phyloP scores from a whole-genome alignment of 2,113 vertebrate species.

The Argyrosomus japonicus region DNA sequence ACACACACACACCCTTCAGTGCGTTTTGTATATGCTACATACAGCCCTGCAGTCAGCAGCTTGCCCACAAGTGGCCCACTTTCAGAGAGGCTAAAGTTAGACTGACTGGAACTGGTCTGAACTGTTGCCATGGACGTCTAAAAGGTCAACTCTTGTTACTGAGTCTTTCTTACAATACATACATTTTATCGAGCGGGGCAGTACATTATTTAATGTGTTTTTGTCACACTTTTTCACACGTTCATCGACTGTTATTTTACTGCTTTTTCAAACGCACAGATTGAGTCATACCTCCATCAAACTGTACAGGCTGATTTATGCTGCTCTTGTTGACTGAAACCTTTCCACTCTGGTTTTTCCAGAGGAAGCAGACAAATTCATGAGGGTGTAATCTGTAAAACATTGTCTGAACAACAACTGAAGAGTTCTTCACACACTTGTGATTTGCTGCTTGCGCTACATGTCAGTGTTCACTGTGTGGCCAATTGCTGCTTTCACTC shows the following conservation, averaged over 20 bases:
- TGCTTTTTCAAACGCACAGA: not conserved
- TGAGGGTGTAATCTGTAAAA: not conserved
- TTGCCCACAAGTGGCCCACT: constrained; percentile 56
- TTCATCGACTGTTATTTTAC: not conserved
- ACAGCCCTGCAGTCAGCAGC: constrained; percentile 25
- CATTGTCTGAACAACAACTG: no score
- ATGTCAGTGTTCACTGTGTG: not conserved
- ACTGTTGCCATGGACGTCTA: not conserved
- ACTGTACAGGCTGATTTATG: not conserved
- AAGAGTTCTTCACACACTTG: not conserved
- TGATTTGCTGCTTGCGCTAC: not conserved
- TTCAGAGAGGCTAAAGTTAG: constrained; percentile 64
- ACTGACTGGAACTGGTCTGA: constrained; percentile 27
- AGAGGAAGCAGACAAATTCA: not conserved
- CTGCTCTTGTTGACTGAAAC: not conserved
- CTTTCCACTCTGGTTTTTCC: not conserved
- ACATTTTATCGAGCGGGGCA: no score
- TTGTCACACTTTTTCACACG: not conserved
- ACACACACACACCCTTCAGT: not conserved
- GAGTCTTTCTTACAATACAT: not conserved
- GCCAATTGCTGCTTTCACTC: constrained; percentile 60
- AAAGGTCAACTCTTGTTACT: constrained; percentile 49
- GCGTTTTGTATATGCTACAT: not conserved
- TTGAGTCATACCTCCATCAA: not conserved
- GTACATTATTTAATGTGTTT: no score